These are phyloP conservation scores for Corynorhinus townsendii DNA, from an alignment of 2,113 vertebrate genomes.

Conservation along the genomic window DNA sequence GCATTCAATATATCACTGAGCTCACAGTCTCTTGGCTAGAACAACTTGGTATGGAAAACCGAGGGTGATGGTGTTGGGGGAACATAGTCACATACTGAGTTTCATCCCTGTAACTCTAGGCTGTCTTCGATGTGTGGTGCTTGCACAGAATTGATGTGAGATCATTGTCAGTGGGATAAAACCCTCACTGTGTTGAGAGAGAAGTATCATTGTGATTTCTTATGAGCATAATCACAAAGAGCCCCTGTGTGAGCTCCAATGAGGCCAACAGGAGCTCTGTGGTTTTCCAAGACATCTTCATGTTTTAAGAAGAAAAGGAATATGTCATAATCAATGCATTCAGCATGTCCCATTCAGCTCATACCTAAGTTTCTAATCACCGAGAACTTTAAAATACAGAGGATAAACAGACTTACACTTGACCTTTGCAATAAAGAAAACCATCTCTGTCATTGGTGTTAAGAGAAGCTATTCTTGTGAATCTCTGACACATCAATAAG, in stretches of 20 bases:
- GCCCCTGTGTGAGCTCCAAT: neutral
- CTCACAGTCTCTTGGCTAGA: neutral
- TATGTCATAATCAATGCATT: neutral
- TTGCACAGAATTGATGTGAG: neutral
- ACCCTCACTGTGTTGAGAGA: neutral
- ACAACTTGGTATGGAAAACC: neutral
- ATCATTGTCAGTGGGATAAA: neutral
- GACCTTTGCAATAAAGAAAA: constrained; percentile 68
- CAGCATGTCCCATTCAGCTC: constrained; percentile 48
- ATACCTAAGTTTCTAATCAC: constrained; percentile 65
- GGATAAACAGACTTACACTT: constrained; percentile 69
- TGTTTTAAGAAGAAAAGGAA: constrained; percentile 41
- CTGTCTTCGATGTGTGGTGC: fast-evolving
- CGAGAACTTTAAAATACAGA: constrained; percentile 71
- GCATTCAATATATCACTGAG: neutral
- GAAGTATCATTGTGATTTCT: constrained; percentile 4
- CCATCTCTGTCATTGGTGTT: constrained; percentile 24
- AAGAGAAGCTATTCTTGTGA: constrained; percentile 34
- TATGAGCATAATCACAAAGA: constrained; percentile 39
- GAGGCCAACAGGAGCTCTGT: neutral
- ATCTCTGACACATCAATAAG: constrained; percentile 37
- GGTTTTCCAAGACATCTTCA: neutral
- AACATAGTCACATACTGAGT: neutral
- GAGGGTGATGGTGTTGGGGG: too few relatives aligned
- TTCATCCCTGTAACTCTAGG: neutral